Evolutionary conservation across 1,140 invertebrate species (phyloP), one percentile per base, ranked within the genome.

Genomic region (Heliconius melpomene): DNA sequence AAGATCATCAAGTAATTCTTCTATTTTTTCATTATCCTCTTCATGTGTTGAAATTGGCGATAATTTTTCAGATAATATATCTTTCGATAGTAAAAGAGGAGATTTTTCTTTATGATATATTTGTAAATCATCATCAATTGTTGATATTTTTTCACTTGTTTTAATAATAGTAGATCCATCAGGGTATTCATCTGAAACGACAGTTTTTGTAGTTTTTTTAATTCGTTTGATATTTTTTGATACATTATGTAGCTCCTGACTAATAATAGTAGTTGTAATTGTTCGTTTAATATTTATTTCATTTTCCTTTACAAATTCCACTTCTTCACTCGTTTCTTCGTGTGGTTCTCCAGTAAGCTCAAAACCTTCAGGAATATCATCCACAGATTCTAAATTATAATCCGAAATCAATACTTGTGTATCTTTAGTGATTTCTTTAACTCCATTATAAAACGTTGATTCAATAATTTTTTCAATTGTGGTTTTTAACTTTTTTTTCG

Each of bases 341-440:
- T 89, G 81, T n/a, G 92, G 88, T 75, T 92, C 82, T 23, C 85
- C 88, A 20, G 78, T 72, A 71, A 83, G 57, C 73, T 89, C 86
- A 78, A 92, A 93, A 23, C 88, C 91, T 81, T 89, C 90, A 18
- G 91, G 83, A 78, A 86, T 79, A 71, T 90, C 87, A 71, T 90
- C 88, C 36, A 84, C 83, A 75, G 77, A 16, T 80, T 88, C 84
- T 29, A 13, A 40, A 72, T 78, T 75, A 83, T 85, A 89, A 83
- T 94, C 93, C 60, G 89, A 89, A 29, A 95, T 84, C 60, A 86
- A 89, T 52, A 95, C 88, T 84, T 94, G 93, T 8, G 93, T 80
- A 83, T 95, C 93, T 88, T 93, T 95, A 3, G 91, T 93, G 7
- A 94, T 87, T 93, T 95, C 93, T 75, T 90, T 88, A 60, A 90